These are phyloP conservation scores for Vireo griseus DNA, from an alignment of 2,797 vertebrate species.

Conservation along the genomic window DNA sequence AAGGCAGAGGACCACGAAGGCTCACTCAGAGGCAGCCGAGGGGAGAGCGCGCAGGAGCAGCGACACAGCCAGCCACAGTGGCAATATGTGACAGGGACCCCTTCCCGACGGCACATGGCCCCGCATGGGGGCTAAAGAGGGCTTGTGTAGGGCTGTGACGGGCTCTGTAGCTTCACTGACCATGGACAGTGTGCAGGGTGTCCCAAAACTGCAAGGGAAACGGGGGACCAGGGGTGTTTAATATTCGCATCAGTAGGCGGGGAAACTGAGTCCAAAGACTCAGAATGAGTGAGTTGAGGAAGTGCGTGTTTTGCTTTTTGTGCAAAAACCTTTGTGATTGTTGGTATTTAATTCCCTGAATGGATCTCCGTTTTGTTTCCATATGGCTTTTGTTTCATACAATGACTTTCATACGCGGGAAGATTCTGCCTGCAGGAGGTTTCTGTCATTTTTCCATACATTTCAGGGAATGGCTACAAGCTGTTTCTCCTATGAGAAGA, in stretches of 20 bases:
- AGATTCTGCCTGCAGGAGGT: not conserved
- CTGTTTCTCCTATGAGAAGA: not conserved
- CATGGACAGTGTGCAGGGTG: fast-evolving
- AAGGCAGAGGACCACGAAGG: not conserved
- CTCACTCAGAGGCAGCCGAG: not conserved
- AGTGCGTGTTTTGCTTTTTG: fast-evolving
- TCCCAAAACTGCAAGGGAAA: not conserved
- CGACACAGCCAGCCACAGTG: fast-evolving
- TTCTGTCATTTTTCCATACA: not conserved
- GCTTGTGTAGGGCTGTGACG: fast-evolving
- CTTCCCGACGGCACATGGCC: fast-evolving
- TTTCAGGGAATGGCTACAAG: not conserved
- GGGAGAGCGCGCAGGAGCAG: fast-evolving
- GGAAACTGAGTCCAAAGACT: not conserved
- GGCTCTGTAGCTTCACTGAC: not conserved
- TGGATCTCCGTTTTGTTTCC: not conserved
- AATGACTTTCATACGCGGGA: not conserved
- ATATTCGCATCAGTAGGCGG: not conserved
- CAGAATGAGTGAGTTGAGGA: not conserved
- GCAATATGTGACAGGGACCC: fast-evolving
- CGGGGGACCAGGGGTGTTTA: fast-evolving
- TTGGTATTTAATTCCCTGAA: not conserved
- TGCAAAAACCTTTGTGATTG: not conserved
- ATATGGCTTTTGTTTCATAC: not conserved
- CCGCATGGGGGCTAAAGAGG: no score